These are phyloP conservation scores for Drosophila trapezifrons DNA, from an alignment of 1,140 invertebrate species.

Conservation along the genomic window DNA sequence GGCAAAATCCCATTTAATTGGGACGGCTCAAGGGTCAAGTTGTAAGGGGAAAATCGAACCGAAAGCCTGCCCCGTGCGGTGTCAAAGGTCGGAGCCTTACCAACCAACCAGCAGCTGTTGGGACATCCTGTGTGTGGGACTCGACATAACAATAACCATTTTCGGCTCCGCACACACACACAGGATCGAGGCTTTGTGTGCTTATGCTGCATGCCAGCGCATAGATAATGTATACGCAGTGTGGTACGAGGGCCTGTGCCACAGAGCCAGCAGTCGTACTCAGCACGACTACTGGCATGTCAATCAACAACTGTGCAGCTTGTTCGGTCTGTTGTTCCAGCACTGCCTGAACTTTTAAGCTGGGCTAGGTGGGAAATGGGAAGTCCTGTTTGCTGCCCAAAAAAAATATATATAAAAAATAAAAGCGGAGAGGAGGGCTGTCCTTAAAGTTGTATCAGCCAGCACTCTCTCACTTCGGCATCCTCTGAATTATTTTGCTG, in stretches of 20 bases:
- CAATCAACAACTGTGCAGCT: slow-evolving; percentile 60
- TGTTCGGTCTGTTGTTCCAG: slow-evolving; percentile 31
- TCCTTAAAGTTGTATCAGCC: slow-evolving; percentile 29
- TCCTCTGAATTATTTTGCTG: slow-evolving; percentile 28
- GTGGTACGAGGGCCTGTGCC: slow-evolving; percentile 31
- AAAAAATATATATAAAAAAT: background rate
- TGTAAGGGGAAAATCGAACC: slow-evolving; percentile 33
- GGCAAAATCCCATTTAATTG: slow-evolving; percentile 22
- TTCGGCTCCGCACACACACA: slow-evolving; percentile 37
- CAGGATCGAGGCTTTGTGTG: slow-evolving; percentile 19
- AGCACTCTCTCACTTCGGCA: background rate
- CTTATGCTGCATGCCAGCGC: slow-evolving; percentile 52
- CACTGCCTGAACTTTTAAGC: slow-evolving; percentile 26
- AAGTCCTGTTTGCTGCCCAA: slow-evolving; percentile 19
- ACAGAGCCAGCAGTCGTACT: slow-evolving; percentile 4
- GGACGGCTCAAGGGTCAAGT: slow-evolving; percentile 21
- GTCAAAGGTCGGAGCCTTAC: slow-evolving; percentile 56
- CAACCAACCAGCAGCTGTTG: slow-evolving; percentile 62
- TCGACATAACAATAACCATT: slow-evolving; percentile 77
- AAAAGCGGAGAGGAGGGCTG: background rate
- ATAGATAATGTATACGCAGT: slow-evolving; percentile 64
- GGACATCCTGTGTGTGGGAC: slow-evolving; percentile 64
- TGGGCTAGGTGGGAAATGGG: slow-evolving; percentile 24
- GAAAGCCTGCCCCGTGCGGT: slow-evolving; percentile 39
- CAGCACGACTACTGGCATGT: slow-evolving; percentile 41